phyloP scores from a whole-genome alignment of 2,888 invertebrate genomes.

The Clepsis dumicolana region DNA sequence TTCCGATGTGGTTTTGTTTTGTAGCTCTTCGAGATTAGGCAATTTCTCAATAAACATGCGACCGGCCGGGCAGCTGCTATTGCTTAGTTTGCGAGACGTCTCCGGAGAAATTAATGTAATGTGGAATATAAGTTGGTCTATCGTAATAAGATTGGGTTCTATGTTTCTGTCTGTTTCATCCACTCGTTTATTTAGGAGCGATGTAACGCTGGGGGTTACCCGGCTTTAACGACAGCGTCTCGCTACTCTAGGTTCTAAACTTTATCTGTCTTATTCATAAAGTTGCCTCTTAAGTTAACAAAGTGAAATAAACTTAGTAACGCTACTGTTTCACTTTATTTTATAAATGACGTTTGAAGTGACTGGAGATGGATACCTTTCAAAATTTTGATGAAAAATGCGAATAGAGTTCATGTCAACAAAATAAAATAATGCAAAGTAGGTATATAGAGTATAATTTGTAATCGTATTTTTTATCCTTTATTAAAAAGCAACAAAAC shows the following conservation, averaged over 20 bases:
- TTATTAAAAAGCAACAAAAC: too few relatives aligned
- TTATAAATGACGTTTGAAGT: constrained; percentile 24
- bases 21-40: constrained; percentile 84
- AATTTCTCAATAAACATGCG: constrained; percentile 84
- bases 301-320: constrained; percentile 31
- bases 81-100: constrained; percentile 79
- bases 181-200: constrained; percentile 66
- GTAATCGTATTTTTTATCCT: too few relatives aligned
- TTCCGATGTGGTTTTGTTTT: constrained; percentile 85
- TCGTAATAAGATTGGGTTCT: constrained; percentile 75
- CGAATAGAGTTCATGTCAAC: neutral
- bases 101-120: constrained; percentile 84
- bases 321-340: constrained; percentile 27
- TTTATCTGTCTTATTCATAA: constrained; percentile 39
- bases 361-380: neutral
- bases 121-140: constrained; percentile 75
- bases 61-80: constrained; percentile 77
- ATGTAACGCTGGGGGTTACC: constrained; percentile 53
- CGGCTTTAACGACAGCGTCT: constrained; percentile 43
- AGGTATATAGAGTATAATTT: too few relatives aligned
- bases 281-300: constrained; percentile 38
- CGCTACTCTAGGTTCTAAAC: constrained; percentile 43
- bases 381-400: neutral
- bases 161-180: constrained; percentile 73
- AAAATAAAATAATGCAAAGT: neutral